Percentiles rank a stretch among this genome's conserved stretches.
phyloP scores from a whole-genome alignment of 2,888 invertebrate species.

The Osedax frankpressi region DNA sequence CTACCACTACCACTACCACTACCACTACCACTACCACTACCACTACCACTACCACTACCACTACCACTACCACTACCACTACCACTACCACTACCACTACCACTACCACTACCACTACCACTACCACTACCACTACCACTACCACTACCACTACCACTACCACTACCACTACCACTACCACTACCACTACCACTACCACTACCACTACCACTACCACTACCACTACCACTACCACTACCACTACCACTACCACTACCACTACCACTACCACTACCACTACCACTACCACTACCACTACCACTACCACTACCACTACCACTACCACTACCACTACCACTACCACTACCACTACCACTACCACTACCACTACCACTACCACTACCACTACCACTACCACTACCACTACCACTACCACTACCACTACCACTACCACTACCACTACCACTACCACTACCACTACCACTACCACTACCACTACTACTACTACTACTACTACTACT shows the following conservation, averaged over 20 bases:
- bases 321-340: constrained; percentile 7
- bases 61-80: constrained; percentile 3
- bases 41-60: background rate
- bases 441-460: constrained; percentile 1
- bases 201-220: background rate
- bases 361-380: constrained; percentile 3
- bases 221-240: constrained; percentile 3
- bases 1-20: too few species aligned
- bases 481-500: constrained; percentile 1
- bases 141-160: background rate
- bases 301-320: constrained; percentile 3
- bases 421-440: constrained; percentile 2
- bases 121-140: constrained; percentile 1
- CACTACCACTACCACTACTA: background rate
- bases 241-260: background rate
- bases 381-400: constrained; percentile 3
- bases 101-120: background rate
- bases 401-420: constrained; percentile 1
- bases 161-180: background rate
- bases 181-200: background rate
- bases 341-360: background rate
- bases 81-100: constrained; percentile 7
- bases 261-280: constrained; percentile 7
- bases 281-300: background rate
- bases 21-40: background rate